Percentiles rank a stretch among this genome's conserved stretches.
Evolutionary conservation across 2,888 invertebrate species (phyloP).

Genomic region (Andricus quercusramuli): DNA sequence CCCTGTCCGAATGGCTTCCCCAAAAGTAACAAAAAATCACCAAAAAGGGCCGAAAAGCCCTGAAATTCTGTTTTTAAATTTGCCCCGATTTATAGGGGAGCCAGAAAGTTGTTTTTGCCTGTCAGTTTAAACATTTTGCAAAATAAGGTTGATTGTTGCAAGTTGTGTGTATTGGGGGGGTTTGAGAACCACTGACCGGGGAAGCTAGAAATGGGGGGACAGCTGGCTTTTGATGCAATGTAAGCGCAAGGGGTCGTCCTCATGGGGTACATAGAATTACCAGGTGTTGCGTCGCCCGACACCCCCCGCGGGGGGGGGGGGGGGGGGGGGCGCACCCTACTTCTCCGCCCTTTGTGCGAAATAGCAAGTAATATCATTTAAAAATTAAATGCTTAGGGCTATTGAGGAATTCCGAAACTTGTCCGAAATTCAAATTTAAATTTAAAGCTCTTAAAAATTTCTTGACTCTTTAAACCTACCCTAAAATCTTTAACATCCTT

Average conservation of each 20-base stretch:
- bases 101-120: too few relatives aligned
- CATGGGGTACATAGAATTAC: slow-evolving; percentile 67
- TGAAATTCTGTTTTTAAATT: too few relatives aligned
- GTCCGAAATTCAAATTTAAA: neutral
- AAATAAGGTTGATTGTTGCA: neutral
- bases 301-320: too few relatives aligned
- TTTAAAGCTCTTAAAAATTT: too few relatives aligned
- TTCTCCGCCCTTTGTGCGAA: slow-evolving; percentile 34
- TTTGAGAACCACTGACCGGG: neutral
- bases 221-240: slow-evolving; percentile 65
- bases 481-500: too few relatives aligned
- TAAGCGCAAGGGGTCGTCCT: slow-evolving; percentile 56
- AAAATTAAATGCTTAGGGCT: slow-evolving; percentile 23
- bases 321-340: too few relatives aligned
- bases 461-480: too few relatives aligned
- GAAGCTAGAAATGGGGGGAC: slow-evolving; percentile 57
- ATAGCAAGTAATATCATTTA: slow-evolving; percentile 2
- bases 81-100: too few relatives aligned
- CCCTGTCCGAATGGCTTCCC: too few relatives aligned
- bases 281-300: slow-evolving; percentile 64
- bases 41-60: too few relatives aligned
- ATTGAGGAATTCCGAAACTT: neutral
- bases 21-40: too few relatives aligned
- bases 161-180: neutral
- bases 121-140: neutral